These are phyloP conservation scores for Nanorana parkeri DNA, from an alignment of 2,113 vertebrate genomes.

Conservation along the genomic window DNA sequence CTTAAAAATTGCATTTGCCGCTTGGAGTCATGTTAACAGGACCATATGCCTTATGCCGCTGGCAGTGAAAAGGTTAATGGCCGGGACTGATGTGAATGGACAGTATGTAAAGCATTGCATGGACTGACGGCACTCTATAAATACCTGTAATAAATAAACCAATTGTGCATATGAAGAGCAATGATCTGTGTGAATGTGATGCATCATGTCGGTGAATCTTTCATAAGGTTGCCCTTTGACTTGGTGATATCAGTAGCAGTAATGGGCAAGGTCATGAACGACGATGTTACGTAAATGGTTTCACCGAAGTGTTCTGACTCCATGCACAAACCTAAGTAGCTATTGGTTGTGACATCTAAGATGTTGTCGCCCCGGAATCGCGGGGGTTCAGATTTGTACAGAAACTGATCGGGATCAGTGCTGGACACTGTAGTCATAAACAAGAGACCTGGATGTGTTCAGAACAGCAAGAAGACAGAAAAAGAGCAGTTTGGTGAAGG, in stretches of 20 bases:
- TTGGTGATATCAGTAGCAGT: not conserved
- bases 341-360: slow-evolving; percentile 79
- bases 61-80: too few relatives aligned
- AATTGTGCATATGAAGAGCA: too few relatives aligned
- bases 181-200: too few relatives aligned
- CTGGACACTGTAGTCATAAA: slow-evolving; percentile 83
- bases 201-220: too few relatives aligned
- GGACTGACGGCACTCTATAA: too few relatives aligned
- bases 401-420: slow-evolving; percentile 79
- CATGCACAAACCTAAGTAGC: slow-evolving; percentile 85
- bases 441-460: slow-evolving; percentile 74
- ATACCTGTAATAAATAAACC: too few relatives aligned
- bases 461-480: not conserved
- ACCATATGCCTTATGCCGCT: too few relatives aligned
- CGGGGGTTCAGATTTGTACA: slow-evolving; percentile 80
- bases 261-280: slow-evolving; percentile 60
- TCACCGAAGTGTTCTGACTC: slow-evolving; percentile 12
- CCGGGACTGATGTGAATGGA: too few relatives aligned
- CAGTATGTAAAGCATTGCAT: too few relatives aligned
- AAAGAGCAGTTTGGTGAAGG: not conserved
- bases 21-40: too few relatives aligned
- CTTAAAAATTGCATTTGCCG: too few relatives aligned
- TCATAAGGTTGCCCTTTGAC: too few relatives aligned
- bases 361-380: slow-evolving; percentile 65
- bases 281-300: slow-evolving; percentile 13